phyloP scores from a whole-genome alignment of 2,113 vertebrate species.

The Anarhynchus alexandrinus region DNA sequence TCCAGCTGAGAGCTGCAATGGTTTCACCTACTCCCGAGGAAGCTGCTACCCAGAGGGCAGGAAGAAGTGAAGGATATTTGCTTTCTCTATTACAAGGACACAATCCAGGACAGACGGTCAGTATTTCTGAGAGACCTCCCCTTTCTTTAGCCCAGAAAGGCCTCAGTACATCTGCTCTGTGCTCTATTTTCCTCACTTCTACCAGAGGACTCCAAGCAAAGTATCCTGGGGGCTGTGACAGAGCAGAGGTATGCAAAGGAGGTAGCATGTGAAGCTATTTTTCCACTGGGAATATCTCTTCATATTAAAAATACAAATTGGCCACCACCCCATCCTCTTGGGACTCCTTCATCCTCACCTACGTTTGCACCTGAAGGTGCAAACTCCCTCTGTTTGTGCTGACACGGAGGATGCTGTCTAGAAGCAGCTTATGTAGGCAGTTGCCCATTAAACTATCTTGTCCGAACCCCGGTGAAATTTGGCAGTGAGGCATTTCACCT shows the following conservation, averaged over 20 bases:
- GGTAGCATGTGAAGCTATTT: background rate
- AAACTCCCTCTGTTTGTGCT: background rate
- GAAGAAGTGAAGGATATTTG: background rate
- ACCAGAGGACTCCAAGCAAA: background rate
- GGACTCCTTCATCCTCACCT: background rate
- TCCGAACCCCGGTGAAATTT: background rate
- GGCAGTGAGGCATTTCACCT: background rate
- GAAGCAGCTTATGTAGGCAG: background rate
- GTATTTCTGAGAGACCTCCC: background rate
- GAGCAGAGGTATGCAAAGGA: background rate
- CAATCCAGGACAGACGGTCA: background rate
- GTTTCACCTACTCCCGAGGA: background rate
- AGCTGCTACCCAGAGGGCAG: background rate
- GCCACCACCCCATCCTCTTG: background rate
- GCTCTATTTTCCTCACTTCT: background rate
- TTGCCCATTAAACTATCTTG: background rate
- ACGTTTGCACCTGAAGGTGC: background rate
- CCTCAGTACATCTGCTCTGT: background rate
- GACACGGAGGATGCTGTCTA: background rate
- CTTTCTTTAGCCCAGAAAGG: background rate
- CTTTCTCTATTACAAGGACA: background rate
- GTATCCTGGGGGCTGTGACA: rapidly evolving
- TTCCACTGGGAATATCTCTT: background rate
- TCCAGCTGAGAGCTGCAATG: background rate
- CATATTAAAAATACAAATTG: background rate